Conservation (phyloP, 1,140 invertebrate species). For the Lucilia cuprina region DNA sequence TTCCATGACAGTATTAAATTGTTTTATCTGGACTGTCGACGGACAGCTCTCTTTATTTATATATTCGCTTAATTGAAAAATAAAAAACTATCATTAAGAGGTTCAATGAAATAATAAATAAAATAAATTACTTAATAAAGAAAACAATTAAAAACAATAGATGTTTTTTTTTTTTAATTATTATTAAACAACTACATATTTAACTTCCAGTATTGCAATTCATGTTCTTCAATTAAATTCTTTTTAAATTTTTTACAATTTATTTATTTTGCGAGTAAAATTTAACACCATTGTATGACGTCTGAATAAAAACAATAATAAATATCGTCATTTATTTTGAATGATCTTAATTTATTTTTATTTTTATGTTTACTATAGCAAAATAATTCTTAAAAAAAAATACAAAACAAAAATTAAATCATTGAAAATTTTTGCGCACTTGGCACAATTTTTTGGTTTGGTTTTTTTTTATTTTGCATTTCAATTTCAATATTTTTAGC, state of each 20-base stretch:
- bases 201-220: not conserved
- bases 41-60: constrained; percentile 73
- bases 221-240: not conserved
- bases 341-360: not conserved
- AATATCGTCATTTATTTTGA: not conserved
- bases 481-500: not conserved
- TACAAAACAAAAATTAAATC: not conserved
- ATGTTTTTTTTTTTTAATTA: not conserved
- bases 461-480: not conserved
- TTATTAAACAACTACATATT: not conserved
- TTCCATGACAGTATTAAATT: constrained; percentile 71
- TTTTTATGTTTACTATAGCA: not conserved
- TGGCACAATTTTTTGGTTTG: constrained; percentile 42
- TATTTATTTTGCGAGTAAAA: not conserved
- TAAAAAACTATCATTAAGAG: too few species aligned
- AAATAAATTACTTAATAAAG: not conserved
- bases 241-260: not conserved
- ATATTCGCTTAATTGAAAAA: constrained; percentile 60
- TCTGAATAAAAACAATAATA: not conserved
- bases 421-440: constrained; percentile 55
- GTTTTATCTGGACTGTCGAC: constrained; percentile 68
- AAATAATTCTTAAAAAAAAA: not conserved
- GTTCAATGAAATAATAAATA: too few species aligned
- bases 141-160: not conserved
- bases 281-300: not conserved